Base-by-base conservation (phyloP, 2,797 vertebrate species). In the Poecile montanus region DNA sequence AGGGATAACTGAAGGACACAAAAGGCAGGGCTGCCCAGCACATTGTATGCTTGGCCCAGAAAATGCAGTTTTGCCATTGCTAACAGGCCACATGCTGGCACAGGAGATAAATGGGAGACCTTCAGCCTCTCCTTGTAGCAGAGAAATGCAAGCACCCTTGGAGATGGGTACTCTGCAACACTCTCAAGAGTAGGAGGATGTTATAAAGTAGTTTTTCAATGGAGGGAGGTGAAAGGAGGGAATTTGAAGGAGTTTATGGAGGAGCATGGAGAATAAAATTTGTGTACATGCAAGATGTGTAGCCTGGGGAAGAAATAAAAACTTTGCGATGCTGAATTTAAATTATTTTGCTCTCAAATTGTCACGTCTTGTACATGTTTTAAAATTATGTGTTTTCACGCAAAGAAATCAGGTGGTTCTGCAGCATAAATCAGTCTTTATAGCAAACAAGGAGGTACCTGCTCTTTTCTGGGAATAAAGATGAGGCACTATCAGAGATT, bases 361-460 rank as follows among this genome's bases (percentile, higher is more conserved):
- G 80, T 91, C 10, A 7, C 30, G 54, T 67, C 73, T 91, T 60
- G 80, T 81, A 70, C 19, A 8, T 70, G 58, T 34, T 90, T 88
- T 78, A 86, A 81, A 90, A 86, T 88, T 63, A 88, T 73, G 87
- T 86, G 80, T 67, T 90, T 95, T 91, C 71, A 67, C 5, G 1
- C 61, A 61, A 57, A 87, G 83, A 60, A 70, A 63, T 96, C 56
- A 67, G 60, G 63, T 83, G 58, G n/a, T 82, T 94, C 44, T 93
- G 36, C 32, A 70, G 67, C 83, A 76, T 93, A 91, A 94, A 81
- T 95, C 85, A 94, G 63, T 66, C 74, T 86, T 94, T 76, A 87
- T 53, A 71, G 85, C 48, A 81, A 73, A 71, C 53, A 61, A 74
- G 45, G 36, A 84, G 62, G 60, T 29, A 73, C 68, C 56, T 88